Base-by-base conservation (phyloP, 2,113 vertebrate genomes). In the Otis tarda region DNA sequence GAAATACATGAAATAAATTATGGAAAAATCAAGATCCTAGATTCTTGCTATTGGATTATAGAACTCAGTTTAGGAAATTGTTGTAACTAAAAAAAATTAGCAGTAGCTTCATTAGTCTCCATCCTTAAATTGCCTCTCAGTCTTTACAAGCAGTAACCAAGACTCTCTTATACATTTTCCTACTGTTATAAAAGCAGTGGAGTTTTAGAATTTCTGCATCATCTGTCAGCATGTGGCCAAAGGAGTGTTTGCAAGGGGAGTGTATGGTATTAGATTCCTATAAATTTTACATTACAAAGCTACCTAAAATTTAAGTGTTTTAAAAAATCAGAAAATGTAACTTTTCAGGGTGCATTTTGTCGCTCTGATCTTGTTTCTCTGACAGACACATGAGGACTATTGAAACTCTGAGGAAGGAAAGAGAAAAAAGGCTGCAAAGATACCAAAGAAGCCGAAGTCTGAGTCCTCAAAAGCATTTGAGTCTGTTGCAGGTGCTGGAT, bases 351-450 rank as follows among this genome's bases (percentile, higher is more conserved):
- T 84, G 45, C 8, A 4, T 85, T 83, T 83, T 87, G 21, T 87
- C 3, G 4, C 39, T 70, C 9, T 79, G 14, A 63, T 68, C 4
- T 1, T 0, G 0, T 87, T 79, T 76, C 25, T 9, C 31, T 50
- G 60, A 70, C 75, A 99, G 99, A 63, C 99, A 99, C 90, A 98
- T 98, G 87, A 98, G 95, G 86, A 97, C 98, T 69, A 98, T 99
- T 22, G 98, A 99, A 90, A 97, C 96, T 43, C 94, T 99, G 90
- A 97, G 97, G 89, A 98, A 98, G 84, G 98, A 99, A 89, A 98
- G 98, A 88, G 98, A 98, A 80, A 98, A 98, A 59, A 98, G 80
- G 76, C 97, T 99, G 52, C 98, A 98, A 78, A 98, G 91, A 31
- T 98, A 93, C 84, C 95, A 97, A 19, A 98, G 99, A 91, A 97